phyloP scores from a whole-genome alignment of 92 coral and sea anemone genomes.

The Porites lobata region DNA sequence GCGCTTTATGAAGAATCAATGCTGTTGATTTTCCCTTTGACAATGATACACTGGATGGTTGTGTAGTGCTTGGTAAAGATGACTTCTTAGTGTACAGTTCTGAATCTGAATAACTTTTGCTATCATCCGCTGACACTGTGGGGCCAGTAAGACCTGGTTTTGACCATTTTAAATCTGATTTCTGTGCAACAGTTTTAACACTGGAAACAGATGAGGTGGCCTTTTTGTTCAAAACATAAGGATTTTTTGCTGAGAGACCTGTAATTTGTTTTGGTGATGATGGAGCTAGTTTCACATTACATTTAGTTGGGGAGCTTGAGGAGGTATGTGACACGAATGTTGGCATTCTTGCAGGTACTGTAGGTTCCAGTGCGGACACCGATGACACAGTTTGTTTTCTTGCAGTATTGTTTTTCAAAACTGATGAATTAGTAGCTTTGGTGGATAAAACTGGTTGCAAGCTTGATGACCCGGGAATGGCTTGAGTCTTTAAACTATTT shows the following conservation, averaged over 20 bases:
- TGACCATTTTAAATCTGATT: constrained; percentile 24
- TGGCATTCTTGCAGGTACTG: constrained; percentile 1
- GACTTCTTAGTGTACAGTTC: constrained; percentile 44
- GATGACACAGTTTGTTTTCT: not conserved
- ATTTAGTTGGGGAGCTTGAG: not conserved
- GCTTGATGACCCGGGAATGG: constrained; percentile 26
- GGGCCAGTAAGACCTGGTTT: not conserved
- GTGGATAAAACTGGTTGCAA: not conserved
- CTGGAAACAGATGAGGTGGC: not conserved
- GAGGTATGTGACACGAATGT: not conserved
- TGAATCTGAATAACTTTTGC: constrained; percentile 49
- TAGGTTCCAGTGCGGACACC: not conserved
- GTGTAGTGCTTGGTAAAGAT: not conserved
- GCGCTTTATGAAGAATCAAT: not conserved
- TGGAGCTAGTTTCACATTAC: not conserved
- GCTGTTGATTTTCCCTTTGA: constrained; percentile 11
- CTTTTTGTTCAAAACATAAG: constrained; percentile 46
- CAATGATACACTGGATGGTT: not conserved
- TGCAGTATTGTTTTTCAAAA: not conserved
- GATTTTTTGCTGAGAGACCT: constrained; percentile 1
- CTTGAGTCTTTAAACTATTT: not conserved
- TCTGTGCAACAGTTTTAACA: constrained; percentile 16
- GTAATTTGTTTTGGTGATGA: not conserved
- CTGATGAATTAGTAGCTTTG: not conserved
- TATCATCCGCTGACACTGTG: not conserved